Base-by-base conservation (phyloP, 1,140 invertebrate genomes). In the Philopotamus ludificatus region DNA sequence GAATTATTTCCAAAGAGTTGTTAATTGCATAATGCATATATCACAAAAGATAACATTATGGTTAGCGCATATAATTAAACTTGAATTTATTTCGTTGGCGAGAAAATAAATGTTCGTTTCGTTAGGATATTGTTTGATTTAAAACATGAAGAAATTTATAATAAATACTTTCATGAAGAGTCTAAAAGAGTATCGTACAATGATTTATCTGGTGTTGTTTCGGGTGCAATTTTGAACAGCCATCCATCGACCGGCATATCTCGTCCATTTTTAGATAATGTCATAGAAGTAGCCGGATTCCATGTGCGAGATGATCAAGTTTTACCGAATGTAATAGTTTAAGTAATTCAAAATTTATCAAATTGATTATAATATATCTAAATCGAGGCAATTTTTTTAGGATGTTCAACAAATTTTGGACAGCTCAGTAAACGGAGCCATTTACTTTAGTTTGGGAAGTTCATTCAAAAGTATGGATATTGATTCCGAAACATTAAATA, bases 381-480 rank as follows among this genome's bases (percentile, higher is more conserved):
- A n/a, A n/a, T n/a, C n/a, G n/a, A n/a, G n/a, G n/a, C n/a, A n/a
- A n/a, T 49, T 63, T 67, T 62, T 73, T 41, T 53, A 83, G 77
- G 59, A 82, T 51, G 62, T 84, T 3, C 62, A 81, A 71, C 72
- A 74, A 47, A 79, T 82, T 57, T 71, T 85, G 66, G 78, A 83
- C 57, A 74, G 74, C 59, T 73, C 80, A 0, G 71, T 66, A 25
- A 53, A 82, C 12, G 83, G 83, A 10, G 75, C 81, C 0, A 73
- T 86, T 34, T 84, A 81, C 66, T 83, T 86, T 51, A 84, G 76
- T 64, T 71, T 84, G 51, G 84, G 83, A 0, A 81, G 80, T 0
- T 79, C 79, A 71, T 62, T 83, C 1, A 79, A 77, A 50, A 74
- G 74, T 22, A 72, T 72, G 0, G 72, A 72, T 1, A 73, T 85